Evolutionary conservation across 1,140 invertebrate species (phyloP), one percentile per base, ranked within the genome.

Genomic region (Hycleus phaleratus): DNA sequence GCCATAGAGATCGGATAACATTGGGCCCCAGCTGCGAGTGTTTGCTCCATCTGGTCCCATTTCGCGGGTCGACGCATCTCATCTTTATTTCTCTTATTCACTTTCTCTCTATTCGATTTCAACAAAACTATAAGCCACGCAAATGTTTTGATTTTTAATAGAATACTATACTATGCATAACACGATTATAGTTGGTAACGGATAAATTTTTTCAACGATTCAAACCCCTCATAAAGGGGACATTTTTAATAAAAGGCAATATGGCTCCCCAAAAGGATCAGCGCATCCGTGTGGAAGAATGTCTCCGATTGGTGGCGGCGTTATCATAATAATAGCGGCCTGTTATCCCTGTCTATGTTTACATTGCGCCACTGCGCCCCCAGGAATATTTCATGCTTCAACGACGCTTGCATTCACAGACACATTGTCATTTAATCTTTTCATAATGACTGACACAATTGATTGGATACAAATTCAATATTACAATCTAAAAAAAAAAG

Each of bases 11-110:
- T 40, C 43, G 42, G 55, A 52, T 61, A 48, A 47, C 50, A 40
- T 44, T 55, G 65, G 32, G 52, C 49, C 59, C 65, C 67, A 68
- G 67, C 67, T 68, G 67, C 55, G 62, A 63, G 58, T 68, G 65
- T 68, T 68, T 68, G 65, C 65, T 68, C 64, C 65, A 68, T 68
- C 63, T 68, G 62, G 65, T 67, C 60, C 61, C 62, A 67, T 65
- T 68, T 67, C 64, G 67, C 67, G 65, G 66, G 56, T 63, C 59
- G 59, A 38, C 61, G 63, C 32, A 51, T 51, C 56, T 63, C 56
- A 48, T 46, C 56, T 42, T 39, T 51, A 38, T 53, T 32, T 46
- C 60, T 39, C 26, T 45, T 44, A 32, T 32, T 32, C 32, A 32
- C 7, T 32, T 32, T 32, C 4, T 32, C 32, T 32, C 42, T 32